Conservation (phyloP, 2,113 vertebrate genomes). For the Brachirus orientalis region DNA sequence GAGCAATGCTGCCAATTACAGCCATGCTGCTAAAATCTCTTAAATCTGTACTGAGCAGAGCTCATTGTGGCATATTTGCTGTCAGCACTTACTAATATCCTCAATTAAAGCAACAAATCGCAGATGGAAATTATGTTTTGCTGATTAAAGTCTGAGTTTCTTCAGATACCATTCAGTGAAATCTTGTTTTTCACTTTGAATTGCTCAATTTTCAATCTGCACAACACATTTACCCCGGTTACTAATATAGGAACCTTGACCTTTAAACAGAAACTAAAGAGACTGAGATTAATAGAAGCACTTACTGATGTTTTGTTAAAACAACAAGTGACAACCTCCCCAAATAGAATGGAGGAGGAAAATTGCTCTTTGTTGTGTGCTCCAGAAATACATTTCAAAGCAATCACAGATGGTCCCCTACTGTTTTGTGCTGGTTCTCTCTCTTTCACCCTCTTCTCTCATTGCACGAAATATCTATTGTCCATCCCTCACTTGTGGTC, state of each 20-base stretch:
- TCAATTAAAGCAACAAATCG: constrained; percentile 10
- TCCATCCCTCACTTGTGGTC: constrained; percentile 10
- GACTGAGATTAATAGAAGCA: no score
- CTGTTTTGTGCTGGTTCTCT: background rate
- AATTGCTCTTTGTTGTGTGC: background rate
- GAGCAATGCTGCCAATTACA: background rate
- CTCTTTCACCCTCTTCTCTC: background rate
- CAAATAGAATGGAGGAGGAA: background rate
- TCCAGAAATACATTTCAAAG: background rate
- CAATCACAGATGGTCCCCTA: background rate
- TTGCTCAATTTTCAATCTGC: no score
- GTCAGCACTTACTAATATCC: constrained; percentile 22
- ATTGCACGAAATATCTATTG: constrained; percentile 26
- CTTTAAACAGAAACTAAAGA: no score
- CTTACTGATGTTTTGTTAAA: background rate
- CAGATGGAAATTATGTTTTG: constrained; percentile 15
- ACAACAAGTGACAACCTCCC: background rate
- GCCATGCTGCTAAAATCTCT: background rate
- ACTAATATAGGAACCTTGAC: no score
- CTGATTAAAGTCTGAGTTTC: constrained; percentile 13
- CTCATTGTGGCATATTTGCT: background rate
- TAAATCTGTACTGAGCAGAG: background rate
- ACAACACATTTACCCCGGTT: no score
- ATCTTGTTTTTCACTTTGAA: no score
- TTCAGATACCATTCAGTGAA: no score